phyloP scores from a whole-genome alignment of 2,888 invertebrate genomes.

The Gastrophysa polygoni region DNA sequence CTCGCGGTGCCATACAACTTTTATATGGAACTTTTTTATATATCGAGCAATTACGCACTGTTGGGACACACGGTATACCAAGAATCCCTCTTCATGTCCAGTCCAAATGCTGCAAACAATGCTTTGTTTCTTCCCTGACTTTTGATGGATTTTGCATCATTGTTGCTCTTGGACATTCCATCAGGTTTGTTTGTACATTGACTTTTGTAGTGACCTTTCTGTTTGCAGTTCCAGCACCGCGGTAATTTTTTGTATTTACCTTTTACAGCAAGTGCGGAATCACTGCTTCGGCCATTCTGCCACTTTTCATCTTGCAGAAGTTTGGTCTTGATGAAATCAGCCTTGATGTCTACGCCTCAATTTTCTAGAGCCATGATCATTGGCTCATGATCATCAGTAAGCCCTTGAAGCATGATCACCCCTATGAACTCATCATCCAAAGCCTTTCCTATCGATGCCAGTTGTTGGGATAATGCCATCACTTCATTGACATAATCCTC shows the following conservation, averaged over 20 bases:
- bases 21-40: no score
- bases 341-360: slow-evolving; percentile 25
- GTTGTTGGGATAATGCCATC: slow-evolving; percentile 33
- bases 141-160: background rate
- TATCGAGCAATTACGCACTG: no score
- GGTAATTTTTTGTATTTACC: slow-evolving; percentile 17
- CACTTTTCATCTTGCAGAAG: slow-evolving; percentile 29
- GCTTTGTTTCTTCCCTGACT: slow-evolving; percentile 9
- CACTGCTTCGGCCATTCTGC: slow-evolving; percentile 12
- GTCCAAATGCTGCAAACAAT: slow-evolving; percentile 20
- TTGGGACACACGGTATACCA: no score
- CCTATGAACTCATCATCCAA: slow-evolving; percentile 37
- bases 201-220: slow-evolving; percentile 27
- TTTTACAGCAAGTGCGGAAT: slow-evolving; percentile 12
- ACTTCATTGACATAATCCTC: slow-evolving; percentile 35
- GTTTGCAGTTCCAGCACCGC: slow-evolving; percentile 28
- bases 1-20: no score
- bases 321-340: slow-evolving; percentile 32
- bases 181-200: slow-evolving; percentile 15
- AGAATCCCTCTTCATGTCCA: background rate
- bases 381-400: slow-evolving; percentile 24
- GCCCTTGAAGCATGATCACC: slow-evolving; percentile 34
- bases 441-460: slow-evolving; percentile 26
- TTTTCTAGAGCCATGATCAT: slow-evolving; percentile 33
- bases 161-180: background rate